These are phyloP conservation scores for Drosophila prostipennis DNA, from an alignment of 2,888 invertebrate genomes.

Conservation along the genomic window DNA sequence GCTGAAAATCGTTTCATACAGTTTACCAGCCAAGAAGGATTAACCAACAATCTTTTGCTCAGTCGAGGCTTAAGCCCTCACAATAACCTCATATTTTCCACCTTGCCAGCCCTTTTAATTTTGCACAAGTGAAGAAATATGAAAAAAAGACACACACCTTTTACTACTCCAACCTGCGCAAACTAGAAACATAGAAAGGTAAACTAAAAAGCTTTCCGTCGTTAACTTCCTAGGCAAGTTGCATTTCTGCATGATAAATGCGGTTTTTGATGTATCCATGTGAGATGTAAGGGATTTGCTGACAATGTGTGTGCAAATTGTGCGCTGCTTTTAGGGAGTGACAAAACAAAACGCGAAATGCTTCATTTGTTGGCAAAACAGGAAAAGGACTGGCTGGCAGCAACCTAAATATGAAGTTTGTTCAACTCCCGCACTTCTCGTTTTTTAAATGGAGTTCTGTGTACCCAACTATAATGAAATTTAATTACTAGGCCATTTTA, in stretches of 20 bases:
- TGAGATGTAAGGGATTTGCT: conserved; percentile 37
- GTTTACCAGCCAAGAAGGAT: neutral
- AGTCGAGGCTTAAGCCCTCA: neutral
- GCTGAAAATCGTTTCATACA: neutral
- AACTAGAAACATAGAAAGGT: conserved; percentile 43
- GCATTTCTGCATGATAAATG: conserved; percentile 65
- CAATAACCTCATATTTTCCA: neutral
- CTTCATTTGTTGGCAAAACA: conserved; percentile 47
- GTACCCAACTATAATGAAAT: too few species aligned
- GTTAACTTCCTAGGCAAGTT: conserved; percentile 57
- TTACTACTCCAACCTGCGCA: conserved; percentile 26
- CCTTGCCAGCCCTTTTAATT: conserved; percentile 27
- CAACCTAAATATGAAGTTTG: conserved; percentile 35
- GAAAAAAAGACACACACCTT: conserved; percentile 26
- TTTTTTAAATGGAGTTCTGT: neutral
- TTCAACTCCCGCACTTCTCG: conserved; percentile 25
- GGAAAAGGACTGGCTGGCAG: conserved; percentile 30
- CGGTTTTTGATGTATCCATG: conserved; percentile 55
- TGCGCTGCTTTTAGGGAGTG: conserved; percentile 42
- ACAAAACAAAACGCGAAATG: conserved; percentile 50
- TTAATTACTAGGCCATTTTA: neutral
- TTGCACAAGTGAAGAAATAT: conserved; percentile 10
- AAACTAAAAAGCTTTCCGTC: conserved; percentile 55
- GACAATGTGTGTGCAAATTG: conserved; percentile 9
- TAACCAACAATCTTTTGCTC: conserved; percentile 2